Conservation (phyloP, 2,113 vertebrate genomes). For the Corvus hawaiiensis region DNA sequence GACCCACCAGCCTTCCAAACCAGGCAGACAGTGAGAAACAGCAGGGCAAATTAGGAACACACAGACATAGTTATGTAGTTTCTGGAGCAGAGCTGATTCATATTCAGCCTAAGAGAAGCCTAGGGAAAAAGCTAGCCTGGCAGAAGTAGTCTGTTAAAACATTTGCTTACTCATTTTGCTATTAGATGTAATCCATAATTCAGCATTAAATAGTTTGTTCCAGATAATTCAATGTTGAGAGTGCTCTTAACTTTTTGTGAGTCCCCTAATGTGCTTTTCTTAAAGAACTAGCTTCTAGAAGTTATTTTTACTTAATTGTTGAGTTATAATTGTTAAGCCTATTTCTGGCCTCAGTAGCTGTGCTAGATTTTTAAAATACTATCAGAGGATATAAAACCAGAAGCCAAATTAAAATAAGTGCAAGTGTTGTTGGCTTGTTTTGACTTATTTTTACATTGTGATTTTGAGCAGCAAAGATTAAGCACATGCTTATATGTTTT, state of each 20-base stretch:
- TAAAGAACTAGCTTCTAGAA: neutral
- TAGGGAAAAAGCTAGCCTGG: neutral
- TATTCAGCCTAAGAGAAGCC: neutral
- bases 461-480: neutral
- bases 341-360: neutral
- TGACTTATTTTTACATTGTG: neutral
- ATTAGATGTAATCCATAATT: slow-evolving; percentile 13
- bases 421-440: neutral
- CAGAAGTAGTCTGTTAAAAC: neutral
- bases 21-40: neutral
- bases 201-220: neutral
- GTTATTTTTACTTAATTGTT: neutral
- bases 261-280: neutral
- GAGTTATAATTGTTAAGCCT: neutral
- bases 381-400: neutral
- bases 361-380: neutral
- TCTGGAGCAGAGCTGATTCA: neutral
- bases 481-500: neutral
- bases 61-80: neutral
- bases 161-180: slow-evolving; percentile 29
- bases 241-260: neutral
- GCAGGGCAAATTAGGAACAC: slow-evolving; percentile 3
- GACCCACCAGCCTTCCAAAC: neutral
- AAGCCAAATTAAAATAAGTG: neutral
- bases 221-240: neutral